phyloP scores from a whole-genome alignment of 53 echinoderm and acorn worm species.

The Zoroaster sp. region DNA sequence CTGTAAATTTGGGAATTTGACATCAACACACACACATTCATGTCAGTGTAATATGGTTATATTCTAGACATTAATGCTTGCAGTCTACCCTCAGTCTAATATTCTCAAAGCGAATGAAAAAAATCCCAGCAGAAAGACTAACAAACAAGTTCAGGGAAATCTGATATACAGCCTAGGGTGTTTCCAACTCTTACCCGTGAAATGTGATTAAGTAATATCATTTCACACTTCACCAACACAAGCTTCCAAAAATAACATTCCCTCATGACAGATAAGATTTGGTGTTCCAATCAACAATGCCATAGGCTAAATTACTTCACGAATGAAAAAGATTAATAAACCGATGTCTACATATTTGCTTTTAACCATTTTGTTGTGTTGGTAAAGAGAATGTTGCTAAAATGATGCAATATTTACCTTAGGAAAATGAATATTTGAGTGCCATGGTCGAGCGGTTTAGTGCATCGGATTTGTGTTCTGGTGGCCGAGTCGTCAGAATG shows the following conservation, averaged over 20 bases:
- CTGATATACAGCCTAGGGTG: not conserved
- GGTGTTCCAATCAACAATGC: constrained; percentile 5
- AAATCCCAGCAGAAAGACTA: not conserved
- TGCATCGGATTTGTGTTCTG: too few relatives aligned
- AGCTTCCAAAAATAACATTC: not conserved
- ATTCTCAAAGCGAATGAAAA: not conserved
- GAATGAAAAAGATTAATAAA: not conserved
- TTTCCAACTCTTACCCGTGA: not conserved
- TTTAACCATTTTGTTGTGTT: not conserved
- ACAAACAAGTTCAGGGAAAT: not conserved
- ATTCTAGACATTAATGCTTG: not conserved
- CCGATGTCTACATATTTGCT: not conserved
- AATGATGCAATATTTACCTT: not conserved
- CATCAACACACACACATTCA: not conserved
- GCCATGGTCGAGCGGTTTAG: not conserved
- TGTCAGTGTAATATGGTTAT: not conserved
- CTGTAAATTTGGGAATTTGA: not conserved
- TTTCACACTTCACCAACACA: constrained; percentile 20
- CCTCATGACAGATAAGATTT: not conserved
- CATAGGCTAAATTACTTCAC: constrained; percentile 13
- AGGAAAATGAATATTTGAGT: not conserved
- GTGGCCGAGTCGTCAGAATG: too few relatives aligned
- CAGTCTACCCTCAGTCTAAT: not conserved
- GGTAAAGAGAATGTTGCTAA: not conserved
- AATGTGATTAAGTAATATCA: not conserved